Evolutionary conservation across 2,888 invertebrate species (phyloP), one percentile per base, ranked within the genome.

Genomic region (Leucoma salicis): DNA sequence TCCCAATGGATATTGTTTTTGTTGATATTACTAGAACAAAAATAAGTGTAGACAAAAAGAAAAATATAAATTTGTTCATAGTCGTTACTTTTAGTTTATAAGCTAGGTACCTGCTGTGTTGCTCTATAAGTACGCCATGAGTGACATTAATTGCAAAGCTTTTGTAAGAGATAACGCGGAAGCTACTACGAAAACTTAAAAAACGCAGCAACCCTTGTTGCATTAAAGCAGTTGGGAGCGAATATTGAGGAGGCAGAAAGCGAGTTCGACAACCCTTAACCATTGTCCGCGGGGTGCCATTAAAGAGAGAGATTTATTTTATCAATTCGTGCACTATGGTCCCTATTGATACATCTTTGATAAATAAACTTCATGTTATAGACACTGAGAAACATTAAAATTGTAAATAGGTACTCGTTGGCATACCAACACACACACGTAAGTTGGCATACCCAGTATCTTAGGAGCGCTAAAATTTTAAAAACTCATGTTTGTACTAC

Each of bases 131-230:
- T 89, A 89, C 79, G 78, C 77, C 63, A 69, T 72, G 81, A 84
- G 79, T 83, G 80, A 86, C 82, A 79, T 84, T n/a, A n/a, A n/a
- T 85, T 78, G 68, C 70, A 76, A 81, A 82, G 74, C 87, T 74
- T 78, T 88, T 86, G 84, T 81, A 86, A 88, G 79, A 86, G 88
- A 89, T 87, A 88, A 88, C 88, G 81, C 88, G 88, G 89, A 89
- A 89, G 87, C 86, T 84, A 85, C 71, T 77, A 62, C 75, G 74
- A 79, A 82, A 84, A 85, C 78, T 84, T 85, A 87, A 86, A 88
- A 89, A 86, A 88, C 82, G 77, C 78, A 81, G 81, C 79, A 74
- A 80, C 82, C 78, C 85, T 89, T 89, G 89, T 89, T 86, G 71
- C 86, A 75, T 71, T 89, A 88, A 89, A 88, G 82, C 83, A 80